Conservation (phyloP, 1,140 invertebrate species). For the Ditylenchus dipsaci region DNA sequence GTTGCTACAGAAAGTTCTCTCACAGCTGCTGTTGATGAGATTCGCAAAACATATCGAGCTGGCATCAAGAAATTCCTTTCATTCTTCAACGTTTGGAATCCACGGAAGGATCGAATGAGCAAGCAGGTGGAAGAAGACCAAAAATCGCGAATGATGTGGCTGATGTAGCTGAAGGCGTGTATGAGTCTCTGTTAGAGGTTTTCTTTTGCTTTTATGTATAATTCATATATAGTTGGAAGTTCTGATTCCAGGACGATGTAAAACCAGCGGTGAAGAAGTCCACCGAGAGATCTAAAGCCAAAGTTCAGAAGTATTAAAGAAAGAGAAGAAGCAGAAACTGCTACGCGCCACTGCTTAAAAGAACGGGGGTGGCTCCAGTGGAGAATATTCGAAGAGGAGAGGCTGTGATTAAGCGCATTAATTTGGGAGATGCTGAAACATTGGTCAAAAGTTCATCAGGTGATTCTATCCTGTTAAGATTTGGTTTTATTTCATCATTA, state of each 20-base stretch:
- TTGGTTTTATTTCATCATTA: too few species aligned
- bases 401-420: not conserved
- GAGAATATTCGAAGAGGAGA: not conserved
- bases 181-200: too few species aligned
- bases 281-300: not conserved
- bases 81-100: slow-evolving; percentile 1
- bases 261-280: too few species aligned
- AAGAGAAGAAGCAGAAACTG: not conserved
- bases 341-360: not conserved
- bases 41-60: slow-evolving; percentile 5
- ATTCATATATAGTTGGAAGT: too few species aligned
- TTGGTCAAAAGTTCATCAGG: not conserved
- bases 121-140: not conserved
- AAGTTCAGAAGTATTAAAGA: not conserved
- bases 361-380: not conserved
- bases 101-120: not conserved
- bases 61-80: slow-evolving; percentile 9
- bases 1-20: not conserved
- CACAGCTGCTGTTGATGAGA: slow-evolving; percentile 1
- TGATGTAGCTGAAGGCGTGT: too few species aligned
- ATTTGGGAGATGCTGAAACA: not conserved
- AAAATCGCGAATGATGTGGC: too few species aligned
- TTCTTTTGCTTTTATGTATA: too few species aligned
- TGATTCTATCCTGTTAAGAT: too few species aligned
- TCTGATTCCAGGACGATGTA: too few species aligned